Evolutionary conservation across 2,888 invertebrate genomes (phyloP).

Genomic region (Pyrrhia umbra): DNA sequence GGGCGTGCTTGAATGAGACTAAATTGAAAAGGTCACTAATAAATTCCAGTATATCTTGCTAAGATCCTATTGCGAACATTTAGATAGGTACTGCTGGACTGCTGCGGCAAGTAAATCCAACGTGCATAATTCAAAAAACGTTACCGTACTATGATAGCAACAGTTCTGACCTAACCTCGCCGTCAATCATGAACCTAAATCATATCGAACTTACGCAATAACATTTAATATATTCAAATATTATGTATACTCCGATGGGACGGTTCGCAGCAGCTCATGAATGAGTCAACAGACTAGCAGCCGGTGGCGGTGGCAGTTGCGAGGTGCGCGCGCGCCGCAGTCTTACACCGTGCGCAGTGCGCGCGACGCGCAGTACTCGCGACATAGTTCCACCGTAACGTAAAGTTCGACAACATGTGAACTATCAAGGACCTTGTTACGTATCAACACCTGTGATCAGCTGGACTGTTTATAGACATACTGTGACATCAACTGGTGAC

Average conservation of each 20-base stretch:
- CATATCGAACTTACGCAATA: constrained; percentile 27
- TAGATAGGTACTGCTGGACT: neutral
- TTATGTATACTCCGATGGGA: constrained; percentile 52
- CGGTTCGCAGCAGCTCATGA: constrained; percentile 55
- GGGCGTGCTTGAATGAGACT: no score
- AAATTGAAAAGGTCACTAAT: no score
- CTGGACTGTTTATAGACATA: constrained; percentile 25
- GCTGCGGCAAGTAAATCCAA: neutral
- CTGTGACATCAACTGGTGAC: constrained; percentile 42
- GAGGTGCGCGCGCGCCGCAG: constrained; percentile 64
- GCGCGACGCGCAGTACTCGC: constrained; percentile 78
- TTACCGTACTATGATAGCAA: neutral
- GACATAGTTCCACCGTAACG: constrained; percentile 45
- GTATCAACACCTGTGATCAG: constrained; percentile 50
- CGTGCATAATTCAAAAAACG: neutral
- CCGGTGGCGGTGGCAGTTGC: constrained; percentile 37
- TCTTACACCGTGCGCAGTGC: constrained; percentile 80
- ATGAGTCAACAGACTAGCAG: constrained; percentile 62
- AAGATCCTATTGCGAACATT: no score
- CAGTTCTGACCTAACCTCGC: neutral
- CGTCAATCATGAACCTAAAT: constrained; percentile 26
- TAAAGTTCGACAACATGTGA: constrained; percentile 67
- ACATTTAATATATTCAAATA: constrained; percentile 43
- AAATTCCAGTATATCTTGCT: no score
- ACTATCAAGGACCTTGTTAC: constrained; percentile 62